Percentiles rank a stretch among this genome's conserved stretches.
Evolutionary conservation across 1,140 invertebrate genomes (phyloP).

Genomic region (Diuraphis noxia): DNA sequence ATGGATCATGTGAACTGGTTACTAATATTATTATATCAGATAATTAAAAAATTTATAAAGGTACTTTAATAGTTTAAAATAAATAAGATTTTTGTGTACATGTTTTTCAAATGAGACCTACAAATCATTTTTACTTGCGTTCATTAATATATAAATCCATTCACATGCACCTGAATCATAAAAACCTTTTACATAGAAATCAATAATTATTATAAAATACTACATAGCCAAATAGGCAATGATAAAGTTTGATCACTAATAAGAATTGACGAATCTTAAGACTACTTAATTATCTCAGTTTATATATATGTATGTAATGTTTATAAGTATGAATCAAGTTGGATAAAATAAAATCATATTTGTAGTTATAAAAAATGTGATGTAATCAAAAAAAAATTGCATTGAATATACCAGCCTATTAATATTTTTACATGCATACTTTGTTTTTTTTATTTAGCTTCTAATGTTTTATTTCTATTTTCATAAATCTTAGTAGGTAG

Average conservation of each 20-base stretch:
- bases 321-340: background rate
- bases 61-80: no score
- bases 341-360: no score
- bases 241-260: background rate
- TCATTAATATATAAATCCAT: no score
- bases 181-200: background rate
- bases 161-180: no score
- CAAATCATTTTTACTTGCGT: no score
- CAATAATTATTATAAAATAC: no score
- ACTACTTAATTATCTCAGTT: background rate
- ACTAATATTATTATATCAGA: no score
- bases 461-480: background rate
- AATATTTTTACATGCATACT: background rate
- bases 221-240: no score
- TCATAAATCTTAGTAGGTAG: background rate
- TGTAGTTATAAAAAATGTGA: background rate
- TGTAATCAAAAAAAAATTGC: background rate
- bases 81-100: no score
- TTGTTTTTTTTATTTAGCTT: background rate
- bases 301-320: background rate
- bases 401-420: background rate
- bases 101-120: no score
- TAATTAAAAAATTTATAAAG: no score
- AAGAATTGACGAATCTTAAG: background rate
- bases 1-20: no score